phyloP scores from a whole-genome alignment of 1,140 invertebrate species.

The Phocides pigmalion region DNA sequence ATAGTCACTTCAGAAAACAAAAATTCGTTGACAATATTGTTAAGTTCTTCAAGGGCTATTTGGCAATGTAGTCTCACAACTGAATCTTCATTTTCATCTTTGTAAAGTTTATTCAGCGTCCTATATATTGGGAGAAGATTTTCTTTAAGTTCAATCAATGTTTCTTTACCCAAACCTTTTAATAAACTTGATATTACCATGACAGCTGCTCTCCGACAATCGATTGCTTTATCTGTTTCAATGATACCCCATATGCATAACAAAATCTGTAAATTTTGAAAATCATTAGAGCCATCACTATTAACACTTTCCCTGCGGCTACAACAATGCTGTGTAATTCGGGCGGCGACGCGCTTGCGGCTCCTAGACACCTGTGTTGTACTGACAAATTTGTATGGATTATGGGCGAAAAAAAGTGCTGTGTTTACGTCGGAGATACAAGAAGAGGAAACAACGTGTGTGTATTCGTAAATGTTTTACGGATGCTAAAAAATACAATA shows the following conservation, averaged over 20 bases:
- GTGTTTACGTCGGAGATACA: no score
- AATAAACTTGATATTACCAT: slow-evolving; percentile 89
- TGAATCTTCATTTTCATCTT: slow-evolving; percentile 86
- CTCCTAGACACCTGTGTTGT: no score
- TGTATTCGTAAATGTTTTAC: no score
- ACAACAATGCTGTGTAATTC: no score
- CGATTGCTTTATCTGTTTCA: slow-evolving; percentile 87
- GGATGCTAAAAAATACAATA: no score
- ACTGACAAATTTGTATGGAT: no score
- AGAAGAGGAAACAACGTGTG: no score
- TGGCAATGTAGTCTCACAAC: slow-evolving; percentile 89
- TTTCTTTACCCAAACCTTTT: slow-evolving; percentile 89
- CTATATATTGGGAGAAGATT: slow-evolving; percentile 88
- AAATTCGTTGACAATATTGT: slow-evolving; percentile 87
- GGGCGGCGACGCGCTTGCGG: no score
- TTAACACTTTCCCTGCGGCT: no score
- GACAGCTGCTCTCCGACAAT: slow-evolving; percentile 91
- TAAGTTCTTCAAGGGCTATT: slow-evolving; percentile 90
- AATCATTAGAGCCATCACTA: no score
- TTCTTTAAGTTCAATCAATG: slow-evolving; percentile 86
- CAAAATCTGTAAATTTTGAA: slow-evolving; percentile 84
- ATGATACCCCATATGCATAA: slow-evolving; percentile 88
- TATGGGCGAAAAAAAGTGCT: no score
- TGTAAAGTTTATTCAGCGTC: slow-evolving; percentile 87
- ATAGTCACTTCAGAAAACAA: slow-evolving; percentile 84